Base-by-base conservation (phyloP, 2,797 vertebrate species). In the Enteromius trimaculatus region DNA sequence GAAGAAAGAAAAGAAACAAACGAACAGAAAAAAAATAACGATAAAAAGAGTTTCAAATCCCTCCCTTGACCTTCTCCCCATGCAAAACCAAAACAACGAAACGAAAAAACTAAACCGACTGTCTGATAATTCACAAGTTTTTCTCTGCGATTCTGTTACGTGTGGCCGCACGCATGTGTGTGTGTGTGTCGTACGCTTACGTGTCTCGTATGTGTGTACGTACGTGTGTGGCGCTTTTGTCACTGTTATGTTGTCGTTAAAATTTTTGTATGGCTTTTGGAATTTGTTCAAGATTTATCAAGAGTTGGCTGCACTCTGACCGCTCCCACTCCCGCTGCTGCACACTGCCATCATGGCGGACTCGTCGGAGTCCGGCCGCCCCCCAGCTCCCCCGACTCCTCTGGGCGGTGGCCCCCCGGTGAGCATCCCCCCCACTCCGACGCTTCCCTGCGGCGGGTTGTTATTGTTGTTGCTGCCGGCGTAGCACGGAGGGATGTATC, bases 251-350 rank as follows among this genome's bases (percentile, higher is more conserved):
- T 93, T 92, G 90, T 90, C 92, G 91, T 94, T 95, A 93, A 95
- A 94, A 94, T 94, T 85, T 85, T 88, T 90, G 93, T 95, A 95
- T 95, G 95, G 94, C 95, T 95, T 95, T 95, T 94, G 94, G 94
- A 95, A 94, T 91, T 93, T 93, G 92, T 95, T 94, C 92, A 95
- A 95, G 94, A 95, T 95, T 96, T 96, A 97, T 98, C 97, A 98
- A 96, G 97, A 98, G 94, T 96, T 98, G 94, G 97, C 96, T 88
- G 96, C 93, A 4, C 94, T 94, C 90, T 95, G 94, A 92, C 95
- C 94, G 60, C 94, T 85, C n/a, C 89, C 93, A 88, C 94, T 94
- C 90, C 89, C 90, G n/a, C 88, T 88, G 74, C 90, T 92, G 81
- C 95, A 93, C 85, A 95, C 94, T 82, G 94, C 94, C 92, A 96